These are phyloP conservation scores for Eugnorisma glareosa DNA, from an alignment of 2,888 invertebrate genomes.

Conservation along the genomic window DNA sequence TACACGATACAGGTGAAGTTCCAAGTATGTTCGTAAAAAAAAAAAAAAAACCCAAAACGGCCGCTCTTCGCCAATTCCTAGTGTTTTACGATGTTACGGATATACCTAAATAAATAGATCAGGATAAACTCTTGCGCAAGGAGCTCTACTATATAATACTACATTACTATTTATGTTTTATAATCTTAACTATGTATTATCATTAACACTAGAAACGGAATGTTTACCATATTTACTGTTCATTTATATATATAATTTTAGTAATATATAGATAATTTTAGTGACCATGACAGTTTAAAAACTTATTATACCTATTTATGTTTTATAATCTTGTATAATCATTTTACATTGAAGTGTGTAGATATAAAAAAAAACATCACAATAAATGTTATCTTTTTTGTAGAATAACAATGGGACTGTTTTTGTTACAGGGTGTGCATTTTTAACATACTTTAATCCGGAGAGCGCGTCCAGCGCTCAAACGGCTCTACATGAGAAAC, in stretches of 20 bases:
- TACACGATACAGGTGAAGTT: too few relatives aligned
- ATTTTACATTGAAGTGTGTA: not conserved
- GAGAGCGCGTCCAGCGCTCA: slow-evolving; percentile 98
- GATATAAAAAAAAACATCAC: not conserved
- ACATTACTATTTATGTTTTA: not conserved
- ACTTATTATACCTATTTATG: too few relatives aligned
- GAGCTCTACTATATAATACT: not conserved
- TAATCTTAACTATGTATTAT: not conserved
- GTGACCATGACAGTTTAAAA: too few relatives aligned
- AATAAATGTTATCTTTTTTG: not conserved
- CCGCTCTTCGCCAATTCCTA: too few relatives aligned
- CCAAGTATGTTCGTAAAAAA: too few relatives aligned
- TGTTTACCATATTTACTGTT: too few relatives aligned
- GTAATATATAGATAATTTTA: too few relatives aligned
- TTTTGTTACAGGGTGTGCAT: slow-evolving; percentile 96
- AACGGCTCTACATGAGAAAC: slow-evolving; percentile 98
- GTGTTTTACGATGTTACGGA: not conserved
- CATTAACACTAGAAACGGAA: too few relatives aligned
- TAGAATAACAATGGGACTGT: not conserved
- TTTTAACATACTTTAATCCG: slow-evolving; percentile 99
- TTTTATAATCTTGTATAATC: not conserved
- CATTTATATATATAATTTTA: too few relatives aligned
- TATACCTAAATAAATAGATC: not conserved
- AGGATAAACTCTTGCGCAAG: not conserved
- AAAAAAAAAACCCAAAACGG: too few relatives aligned